Base-by-base conservation (phyloP, 2,888 invertebrate species). In the Mythimna albipuncta region DNA sequence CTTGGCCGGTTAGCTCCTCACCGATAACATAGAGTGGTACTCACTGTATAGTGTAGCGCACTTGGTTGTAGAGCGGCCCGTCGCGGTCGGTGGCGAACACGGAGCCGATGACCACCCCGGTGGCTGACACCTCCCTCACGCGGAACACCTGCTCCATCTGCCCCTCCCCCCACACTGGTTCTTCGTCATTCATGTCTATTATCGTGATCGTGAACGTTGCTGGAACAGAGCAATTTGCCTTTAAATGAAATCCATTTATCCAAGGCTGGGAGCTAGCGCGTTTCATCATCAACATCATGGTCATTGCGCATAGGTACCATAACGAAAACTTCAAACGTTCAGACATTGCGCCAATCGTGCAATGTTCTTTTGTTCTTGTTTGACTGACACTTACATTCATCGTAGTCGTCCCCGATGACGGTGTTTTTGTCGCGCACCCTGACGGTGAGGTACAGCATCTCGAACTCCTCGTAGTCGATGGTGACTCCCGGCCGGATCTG, bases 181-280 rank as follows among this genome's bases (percentile, higher is more conserved):
- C 75, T 89, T 97, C 97, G 91, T 98, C 97, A 87, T 97, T 97
- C 87, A 97, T 93, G 88, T 98, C 97, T 19, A 94, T 91, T 75
- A 98, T 97, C 2, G 95, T 95, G 35, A 98, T 94, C 0, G 97
- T 96, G 77, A 97, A 92, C 7, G 95, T 94, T 6, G 96, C 97
- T 97, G 75, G 26, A 78, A 79, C 32, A 55, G 57, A 59, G 2
- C 21, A 21, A 13, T 7, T 19, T 32, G 19, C 61, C 21, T 52
- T 7, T 9, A n/a, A 52, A 13, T 47, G 16, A 47, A 13, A 1
- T 16, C 16, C 5, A 44, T 44, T 13, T 38, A 38, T 38, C 38
- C 38, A 38, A 38, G 38, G 26, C 26, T 26, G 26, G 26, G 26
- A 26, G 26, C 26, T 26, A 26, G 26, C 26, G 26, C 26, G 26